These are phyloP conservation scores for Phylloscopus whistleri DNA, from an alignment of 2,113 vertebrate genomes.

Conservation along the genomic window DNA sequence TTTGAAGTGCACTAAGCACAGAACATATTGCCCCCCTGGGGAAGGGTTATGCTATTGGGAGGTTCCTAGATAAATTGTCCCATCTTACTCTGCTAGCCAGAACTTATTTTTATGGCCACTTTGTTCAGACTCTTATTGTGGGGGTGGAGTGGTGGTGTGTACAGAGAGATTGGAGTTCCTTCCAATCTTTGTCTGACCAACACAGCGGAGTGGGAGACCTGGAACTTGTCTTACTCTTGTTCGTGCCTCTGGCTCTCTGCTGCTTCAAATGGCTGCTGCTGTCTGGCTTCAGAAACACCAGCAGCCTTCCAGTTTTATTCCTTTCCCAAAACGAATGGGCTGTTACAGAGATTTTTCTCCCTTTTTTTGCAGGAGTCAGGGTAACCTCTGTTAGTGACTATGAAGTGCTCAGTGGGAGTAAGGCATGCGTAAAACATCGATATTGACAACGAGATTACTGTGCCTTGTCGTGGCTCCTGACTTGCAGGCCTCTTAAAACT, in stretches of 20 bases:
- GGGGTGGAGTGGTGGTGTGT: not conserved
- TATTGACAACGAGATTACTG: constrained; percentile 36
- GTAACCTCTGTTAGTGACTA: not conserved
- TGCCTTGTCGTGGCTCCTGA: not conserved
- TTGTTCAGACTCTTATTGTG: not conserved
- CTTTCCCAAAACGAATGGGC: not conserved
- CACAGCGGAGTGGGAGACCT: not conserved
- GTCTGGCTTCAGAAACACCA: constrained; percentile 41
- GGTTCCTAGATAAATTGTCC: constrained; percentile 10
- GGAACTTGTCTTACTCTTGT: constrained; percentile 25
- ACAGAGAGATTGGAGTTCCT: not conserved
- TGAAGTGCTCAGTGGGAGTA: not conserved
- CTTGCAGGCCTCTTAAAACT: constrained; percentile 2
- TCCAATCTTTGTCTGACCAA: constrained; percentile 22
- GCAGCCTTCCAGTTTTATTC: constrained; percentile 17
- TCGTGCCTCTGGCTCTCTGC: constrained; percentile 23
- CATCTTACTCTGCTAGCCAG: not conserved
- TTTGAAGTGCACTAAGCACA: not conserved
- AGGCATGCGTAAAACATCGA: constrained; percentile 15
- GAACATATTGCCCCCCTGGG: not conserved
- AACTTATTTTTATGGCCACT: not conserved
- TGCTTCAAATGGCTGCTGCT: constrained; percentile 49
- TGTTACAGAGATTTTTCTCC: constrained; percentile 14
- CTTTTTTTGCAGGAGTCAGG: constrained; percentile 2
- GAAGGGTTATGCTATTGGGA: constrained; percentile 14